These are phyloP conservation scores for Drosophila limbata DNA, from an alignment of 2,888 invertebrate species.

Conservation along the genomic window DNA sequence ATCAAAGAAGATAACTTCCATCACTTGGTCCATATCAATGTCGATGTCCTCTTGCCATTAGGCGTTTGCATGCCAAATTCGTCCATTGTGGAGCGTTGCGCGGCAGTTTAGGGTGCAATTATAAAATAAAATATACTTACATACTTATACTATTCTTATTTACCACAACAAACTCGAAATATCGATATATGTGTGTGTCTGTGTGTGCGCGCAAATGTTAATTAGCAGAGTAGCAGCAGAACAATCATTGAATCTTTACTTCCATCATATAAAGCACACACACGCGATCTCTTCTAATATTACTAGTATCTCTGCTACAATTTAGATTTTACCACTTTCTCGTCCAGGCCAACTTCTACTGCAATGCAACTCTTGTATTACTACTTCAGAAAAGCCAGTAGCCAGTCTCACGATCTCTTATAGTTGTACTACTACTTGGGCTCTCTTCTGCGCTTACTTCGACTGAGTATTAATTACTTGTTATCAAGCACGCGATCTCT, in stretches of 20 bases:
- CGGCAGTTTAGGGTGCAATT: conserved; percentile 57
- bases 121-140: not conserved
- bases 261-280: conserved; percentile 10
- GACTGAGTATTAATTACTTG: not conserved
- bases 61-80: conserved; percentile 60
- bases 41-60: conserved; percentile 26
- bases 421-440: not conserved
- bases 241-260: not conserved
- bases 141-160: not conserved
- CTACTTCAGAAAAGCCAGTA: no score
- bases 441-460: no score
- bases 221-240: not conserved
- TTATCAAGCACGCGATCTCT: not conserved
- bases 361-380: not conserved
- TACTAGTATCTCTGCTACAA: not conserved
- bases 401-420: not conserved
- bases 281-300: not conserved
- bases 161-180: not conserved
- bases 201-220: conserved; percentile 13
- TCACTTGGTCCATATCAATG: conserved; percentile 40
- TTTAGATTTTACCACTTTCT: not conserved
- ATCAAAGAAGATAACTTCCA: conserved; percentile 7
- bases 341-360: not conserved
- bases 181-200: conserved; percentile 18
- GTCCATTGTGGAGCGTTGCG: conserved; percentile 78